Evolutionary conservation across 2,113 vertebrate genomes (phyloP).

Genomic region (Xiphophorus couchianus): DNA sequence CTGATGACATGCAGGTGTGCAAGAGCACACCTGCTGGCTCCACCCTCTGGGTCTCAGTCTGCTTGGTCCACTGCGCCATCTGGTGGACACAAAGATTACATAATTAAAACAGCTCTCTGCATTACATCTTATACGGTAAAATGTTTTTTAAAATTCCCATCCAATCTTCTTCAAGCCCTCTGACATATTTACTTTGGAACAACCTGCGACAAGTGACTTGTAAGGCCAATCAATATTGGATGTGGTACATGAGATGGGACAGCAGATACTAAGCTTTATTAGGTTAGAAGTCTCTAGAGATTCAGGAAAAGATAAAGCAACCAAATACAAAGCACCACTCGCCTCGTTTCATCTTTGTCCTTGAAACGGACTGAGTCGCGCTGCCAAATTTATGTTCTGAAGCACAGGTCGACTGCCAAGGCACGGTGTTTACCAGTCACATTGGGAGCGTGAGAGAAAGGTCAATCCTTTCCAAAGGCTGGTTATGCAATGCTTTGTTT

Average conservation of each 20-base stretch:
- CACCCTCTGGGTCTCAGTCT: no score
- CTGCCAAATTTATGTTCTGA: slow-evolving; percentile 24
- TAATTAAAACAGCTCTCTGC: not conserved
- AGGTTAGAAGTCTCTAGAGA: slow-evolving; percentile 56
- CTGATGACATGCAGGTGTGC: no score
- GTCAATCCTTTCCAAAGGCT: not conserved
- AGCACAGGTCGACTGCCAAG: slow-evolving; percentile 18
- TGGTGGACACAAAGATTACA: not conserved
- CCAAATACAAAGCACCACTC: slow-evolving; percentile 32
- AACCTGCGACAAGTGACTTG: slow-evolving; percentile 16
- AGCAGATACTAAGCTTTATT: slow-evolving; percentile 37
- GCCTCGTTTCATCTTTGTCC: slow-evolving; percentile 34
- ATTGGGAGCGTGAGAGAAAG: not conserved
- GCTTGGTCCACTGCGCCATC: no score
- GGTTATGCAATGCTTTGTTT: slow-evolving; percentile 6
- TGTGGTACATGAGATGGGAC: slow-evolving; percentile 30
- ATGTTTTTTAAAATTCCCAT: not conserved
- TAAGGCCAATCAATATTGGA: not conserved
- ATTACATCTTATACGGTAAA: not conserved
- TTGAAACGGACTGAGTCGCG: slow-evolving; percentile 31
- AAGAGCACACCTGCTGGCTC: no score
- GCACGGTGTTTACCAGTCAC: slow-evolving; percentile 13
- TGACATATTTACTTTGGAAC: not conserved
- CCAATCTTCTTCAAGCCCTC: not conserved
- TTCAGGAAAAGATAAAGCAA: slow-evolving; percentile 47